These are phyloP conservation scores for Deilephila elpenor DNA, from an alignment of 2,888 invertebrate species.

Conservation along the genomic window DNA sequence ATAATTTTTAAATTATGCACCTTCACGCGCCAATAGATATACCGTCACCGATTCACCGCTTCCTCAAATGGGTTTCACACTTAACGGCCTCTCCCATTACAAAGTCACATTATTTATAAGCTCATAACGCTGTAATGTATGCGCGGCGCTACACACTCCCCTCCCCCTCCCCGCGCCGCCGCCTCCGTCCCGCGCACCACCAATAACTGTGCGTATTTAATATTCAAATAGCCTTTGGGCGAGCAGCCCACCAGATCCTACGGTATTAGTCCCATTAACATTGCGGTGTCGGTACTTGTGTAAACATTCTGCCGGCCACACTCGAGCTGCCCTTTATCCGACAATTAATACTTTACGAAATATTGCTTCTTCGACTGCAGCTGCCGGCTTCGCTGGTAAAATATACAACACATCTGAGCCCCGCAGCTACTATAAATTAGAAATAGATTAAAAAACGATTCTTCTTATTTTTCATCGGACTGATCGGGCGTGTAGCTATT, in stretches of 20 bases:
- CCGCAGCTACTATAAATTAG: constrained; percentile 57
- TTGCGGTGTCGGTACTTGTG: constrained; percentile 58
- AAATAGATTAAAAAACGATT: constrained; percentile 66
- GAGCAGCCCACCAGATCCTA: constrained; percentile 63
- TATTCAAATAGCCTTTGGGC: constrained; percentile 77
- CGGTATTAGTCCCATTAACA: constrained; percentile 70
- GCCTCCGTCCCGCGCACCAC: constrained; percentile 39
- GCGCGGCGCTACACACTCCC: constrained; percentile 60
- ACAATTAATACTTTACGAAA: constrained; percentile 49
- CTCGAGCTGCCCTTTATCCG: constrained; percentile 53
- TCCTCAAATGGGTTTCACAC: constrained; percentile 48
- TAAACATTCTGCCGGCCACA: constrained; percentile 51
- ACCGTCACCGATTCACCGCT: background rate
- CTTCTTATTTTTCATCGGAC: constrained; percentile 59
- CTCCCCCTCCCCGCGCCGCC: constrained; percentile 64
- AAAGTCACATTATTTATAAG: constrained; percentile 61
- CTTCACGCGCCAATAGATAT: constrained; percentile 14
- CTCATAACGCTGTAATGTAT: constrained; percentile 66
- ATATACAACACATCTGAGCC: constrained; percentile 52
- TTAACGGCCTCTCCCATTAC: constrained; percentile 48
- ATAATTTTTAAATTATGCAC: background rate
- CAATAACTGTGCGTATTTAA: constrained; percentile 58
- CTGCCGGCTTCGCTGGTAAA: constrained; percentile 54
- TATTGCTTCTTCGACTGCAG: constrained; percentile 50
- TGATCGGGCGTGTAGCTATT: constrained; percentile 64